Conservation (phyloP, 2,888 invertebrate species). For the Parasteatoda lunata region DNA sequence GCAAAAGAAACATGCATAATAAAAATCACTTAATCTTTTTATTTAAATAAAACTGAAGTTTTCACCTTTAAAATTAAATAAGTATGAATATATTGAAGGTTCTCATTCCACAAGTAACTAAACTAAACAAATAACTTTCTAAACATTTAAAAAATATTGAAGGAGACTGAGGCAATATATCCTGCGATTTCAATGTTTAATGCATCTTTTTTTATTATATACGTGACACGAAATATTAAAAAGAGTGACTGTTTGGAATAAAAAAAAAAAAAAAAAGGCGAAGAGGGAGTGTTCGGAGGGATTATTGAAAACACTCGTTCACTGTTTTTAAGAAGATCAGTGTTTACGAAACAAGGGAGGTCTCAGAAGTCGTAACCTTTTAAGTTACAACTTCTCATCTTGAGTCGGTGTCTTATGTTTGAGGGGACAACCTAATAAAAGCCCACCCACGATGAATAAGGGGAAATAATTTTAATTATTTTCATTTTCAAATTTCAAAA, state of each 20-base stretch:
- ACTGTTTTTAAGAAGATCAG: constrained; percentile 20
- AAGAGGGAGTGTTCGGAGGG: background rate
- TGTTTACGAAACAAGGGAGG: constrained; percentile 57
- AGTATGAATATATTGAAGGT: no score
- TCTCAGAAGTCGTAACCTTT: constrained; percentile 44
- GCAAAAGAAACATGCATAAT: no score
- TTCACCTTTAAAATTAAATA: no score
- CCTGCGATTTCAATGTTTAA: no score
- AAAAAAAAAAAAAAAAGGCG: background rate
- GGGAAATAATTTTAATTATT: background rate
- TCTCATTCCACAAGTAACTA: no score
- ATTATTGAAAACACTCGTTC: constrained; percentile 15
- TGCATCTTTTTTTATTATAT: no score
- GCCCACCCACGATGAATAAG: constrained; percentile 35
- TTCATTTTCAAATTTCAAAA: background rate
- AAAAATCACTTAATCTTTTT: no score
- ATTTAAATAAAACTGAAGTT: no score
- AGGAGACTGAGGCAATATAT: no score
- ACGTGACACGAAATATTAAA: no score
- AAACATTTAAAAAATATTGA: no score
- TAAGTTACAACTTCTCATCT: constrained; percentile 12
- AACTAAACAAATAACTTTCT: no score
- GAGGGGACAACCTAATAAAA: background rate
- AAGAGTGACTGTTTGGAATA: background rate
- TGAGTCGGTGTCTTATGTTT: constrained; percentile 13